Percentiles rank a stretch among this genome's conserved stretches.
These are phyloP conservation scores for Hyles lineata DNA, from an alignment of 2,888 invertebrate genomes.

Conservation along the genomic window DNA sequence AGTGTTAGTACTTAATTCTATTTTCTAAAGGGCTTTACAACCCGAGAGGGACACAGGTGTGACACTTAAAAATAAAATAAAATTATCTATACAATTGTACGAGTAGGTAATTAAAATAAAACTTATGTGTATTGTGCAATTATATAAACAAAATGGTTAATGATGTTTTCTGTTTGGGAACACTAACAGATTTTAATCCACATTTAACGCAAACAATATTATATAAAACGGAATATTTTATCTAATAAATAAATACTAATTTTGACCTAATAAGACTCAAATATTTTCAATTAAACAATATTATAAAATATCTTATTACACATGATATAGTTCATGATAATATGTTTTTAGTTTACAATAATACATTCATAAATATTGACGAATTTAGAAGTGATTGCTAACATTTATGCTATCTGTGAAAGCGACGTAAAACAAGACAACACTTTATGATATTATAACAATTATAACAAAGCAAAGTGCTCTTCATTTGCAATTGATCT, in stretches of 20 bases:
- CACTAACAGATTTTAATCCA: slow-evolving; percentile 22
- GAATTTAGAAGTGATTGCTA: slow-evolving; percentile 5
- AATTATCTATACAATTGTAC: slow-evolving; percentile 49
- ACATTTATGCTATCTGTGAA: slow-evolving; percentile 23
- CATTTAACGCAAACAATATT: not conserved
- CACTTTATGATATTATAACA: slow-evolving; percentile 25
- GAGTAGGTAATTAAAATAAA: slow-evolving; percentile 48
- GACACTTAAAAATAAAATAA: slow-evolving; percentile 42
- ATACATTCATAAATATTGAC: slow-evolving; percentile 1
- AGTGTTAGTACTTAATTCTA: slow-evolving; percentile 12
- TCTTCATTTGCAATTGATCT: not conserved
- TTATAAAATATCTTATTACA: not conserved
- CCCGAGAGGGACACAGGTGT: slow-evolving; percentile 21
- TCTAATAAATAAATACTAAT: not conserved
- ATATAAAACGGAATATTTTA: not conserved
- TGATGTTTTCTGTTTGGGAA: slow-evolving; percentile 17
- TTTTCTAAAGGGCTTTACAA: not conserved
- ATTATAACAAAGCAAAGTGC: slow-evolving; percentile 26
- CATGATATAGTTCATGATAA: not conserved
- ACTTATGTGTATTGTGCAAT: slow-evolving; percentile 50
- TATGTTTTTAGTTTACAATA: not conserved
- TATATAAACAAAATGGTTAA: slow-evolving; percentile 48
- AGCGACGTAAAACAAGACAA: slow-evolving; percentile 13
- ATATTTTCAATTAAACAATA: not conserved
- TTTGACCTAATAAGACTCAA: not conserved